phyloP scores from a whole-genome alignment of 2,797 vertebrate genomes.

The Peromyscus aztecus region DNA sequence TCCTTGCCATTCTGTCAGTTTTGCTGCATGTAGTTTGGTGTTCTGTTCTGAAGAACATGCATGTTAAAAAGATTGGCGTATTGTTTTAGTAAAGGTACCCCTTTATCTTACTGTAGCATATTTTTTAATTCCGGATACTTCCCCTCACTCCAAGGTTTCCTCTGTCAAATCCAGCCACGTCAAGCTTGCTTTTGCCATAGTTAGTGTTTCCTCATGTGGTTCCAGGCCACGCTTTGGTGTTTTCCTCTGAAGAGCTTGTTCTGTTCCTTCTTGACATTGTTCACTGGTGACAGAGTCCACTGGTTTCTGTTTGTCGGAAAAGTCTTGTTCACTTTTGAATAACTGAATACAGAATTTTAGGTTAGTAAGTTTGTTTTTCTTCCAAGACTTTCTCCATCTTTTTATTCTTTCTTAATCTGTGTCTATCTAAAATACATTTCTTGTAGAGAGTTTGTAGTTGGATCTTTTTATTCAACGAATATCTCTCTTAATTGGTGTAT shows the following conservation, averaged over 20 bases:
- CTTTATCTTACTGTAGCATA: background rate
- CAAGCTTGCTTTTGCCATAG: background rate
- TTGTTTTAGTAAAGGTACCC: conserved; percentile 3
- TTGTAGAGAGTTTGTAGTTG: background rate
- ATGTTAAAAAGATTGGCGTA: background rate
- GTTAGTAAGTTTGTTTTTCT: conserved; percentile 16
- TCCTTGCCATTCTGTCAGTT: conserved; percentile 1
- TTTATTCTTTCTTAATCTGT: conserved; percentile 29
- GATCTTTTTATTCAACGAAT: background rate
- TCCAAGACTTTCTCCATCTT: background rate
- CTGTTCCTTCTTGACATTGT: background rate
- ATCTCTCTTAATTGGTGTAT: conserved; percentile 3
- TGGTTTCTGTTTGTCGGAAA: conserved; percentile 4
- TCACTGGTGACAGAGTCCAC: background rate
- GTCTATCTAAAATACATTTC: conserved; percentile 42
- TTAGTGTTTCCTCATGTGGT: background rate
- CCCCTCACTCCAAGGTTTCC: background rate
- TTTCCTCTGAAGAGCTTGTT: background rate
- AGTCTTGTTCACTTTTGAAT: conserved; percentile 7
- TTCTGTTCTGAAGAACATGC: conserved; percentile 22
- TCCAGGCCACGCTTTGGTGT: background rate
- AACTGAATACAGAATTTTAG: conserved; percentile 13
- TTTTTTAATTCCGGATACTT: background rate
- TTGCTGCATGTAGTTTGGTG: background rate
- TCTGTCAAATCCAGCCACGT: background rate